Base-by-base conservation (phyloP, 2,797 vertebrate genomes). In the Manis crassicaudata region DNA sequence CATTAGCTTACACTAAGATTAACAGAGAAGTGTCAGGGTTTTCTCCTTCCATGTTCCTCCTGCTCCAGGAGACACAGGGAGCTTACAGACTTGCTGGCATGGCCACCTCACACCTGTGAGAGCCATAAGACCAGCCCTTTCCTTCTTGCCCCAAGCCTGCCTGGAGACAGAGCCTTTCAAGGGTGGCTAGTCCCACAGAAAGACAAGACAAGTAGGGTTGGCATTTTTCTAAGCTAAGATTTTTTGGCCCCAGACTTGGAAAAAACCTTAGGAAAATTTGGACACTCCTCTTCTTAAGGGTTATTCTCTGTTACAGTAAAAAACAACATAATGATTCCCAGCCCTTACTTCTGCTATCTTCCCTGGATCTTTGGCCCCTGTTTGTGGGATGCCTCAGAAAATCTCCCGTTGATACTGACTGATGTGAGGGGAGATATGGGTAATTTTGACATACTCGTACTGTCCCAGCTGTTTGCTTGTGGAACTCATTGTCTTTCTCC, bases 271-370 rank as follows among this genome's bases (percentile, higher is more conserved):
- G 29, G 62, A 80, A 90, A 67, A 52, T 70, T 16, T 40, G 32
- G 79, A 56, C 37, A 43, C 11, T 58, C 25, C 12, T 79, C 92
- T 95, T 88, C 50, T 90, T 76, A n/a, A 32, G 52, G 23, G 17
- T 5, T 52, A 89, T 92, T 87, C 54, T 93, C 27, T 88, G 76
- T 65, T 32, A 83, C 10, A 20, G 54, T 77, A 77, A 79, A 95
- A 46, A 84, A 58, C 20, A 77, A 23, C 35, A n/a, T 2, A 3
- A 56, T 6, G 2, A 13, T 12, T 62, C 13, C 20, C 35, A 60
- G 27, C 35, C 7, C 23, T 46, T 27, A 23, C 37, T 11, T 68
- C 40, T 52, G 6, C 9, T 18, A 7, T 37, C 43, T 81, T 43
- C 56, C 52, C 21, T 0, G 20, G 29, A 6, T 56, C 1, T 0